Conservation (phyloP, 2,113 vertebrate species). For the Perognathus longimembris region DNA sequence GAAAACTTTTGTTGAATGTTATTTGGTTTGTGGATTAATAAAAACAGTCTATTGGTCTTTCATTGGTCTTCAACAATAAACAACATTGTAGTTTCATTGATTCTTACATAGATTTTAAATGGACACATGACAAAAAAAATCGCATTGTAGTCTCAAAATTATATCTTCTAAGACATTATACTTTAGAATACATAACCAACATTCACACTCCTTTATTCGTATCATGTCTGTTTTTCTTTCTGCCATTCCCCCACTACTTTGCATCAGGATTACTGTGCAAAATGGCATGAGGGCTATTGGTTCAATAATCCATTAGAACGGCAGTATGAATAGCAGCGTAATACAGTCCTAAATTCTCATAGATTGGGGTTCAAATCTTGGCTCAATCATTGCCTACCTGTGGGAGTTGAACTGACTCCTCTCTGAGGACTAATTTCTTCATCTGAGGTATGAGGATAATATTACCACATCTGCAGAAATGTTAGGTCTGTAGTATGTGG, state of each 20-base stretch:
- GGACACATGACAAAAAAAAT: constrained; percentile 30
- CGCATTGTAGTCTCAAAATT: neutral
- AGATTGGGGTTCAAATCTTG: neutral
- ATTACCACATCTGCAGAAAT: neutral
- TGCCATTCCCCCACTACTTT: neutral
- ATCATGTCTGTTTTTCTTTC: neutral
- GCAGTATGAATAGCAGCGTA: neutral
- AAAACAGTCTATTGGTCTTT: constrained; percentile 71
- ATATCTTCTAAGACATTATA: neutral
- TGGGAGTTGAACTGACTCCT: neutral
- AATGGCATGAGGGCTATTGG: neutral
- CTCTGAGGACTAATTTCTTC: neutral
- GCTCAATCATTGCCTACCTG: neutral
- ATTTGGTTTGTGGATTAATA: constrained; percentile 71
- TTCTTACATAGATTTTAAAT: constrained; percentile 50
- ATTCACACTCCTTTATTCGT: neutral
- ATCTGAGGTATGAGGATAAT: neutral
- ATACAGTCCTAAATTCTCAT: neutral
- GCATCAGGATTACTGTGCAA: neutral
- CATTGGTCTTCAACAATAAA: constrained; percentile 63
- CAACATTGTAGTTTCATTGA: constrained; percentile 63
- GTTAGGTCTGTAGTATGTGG: neutral
- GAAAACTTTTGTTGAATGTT: constrained; percentile 73
- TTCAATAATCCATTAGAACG: neutral
- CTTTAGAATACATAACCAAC: neutral